These are phyloP conservation scores for Schrankia costaestrigalis DNA, from an alignment of 2,888 invertebrate species.

Conservation along the genomic window DNA sequence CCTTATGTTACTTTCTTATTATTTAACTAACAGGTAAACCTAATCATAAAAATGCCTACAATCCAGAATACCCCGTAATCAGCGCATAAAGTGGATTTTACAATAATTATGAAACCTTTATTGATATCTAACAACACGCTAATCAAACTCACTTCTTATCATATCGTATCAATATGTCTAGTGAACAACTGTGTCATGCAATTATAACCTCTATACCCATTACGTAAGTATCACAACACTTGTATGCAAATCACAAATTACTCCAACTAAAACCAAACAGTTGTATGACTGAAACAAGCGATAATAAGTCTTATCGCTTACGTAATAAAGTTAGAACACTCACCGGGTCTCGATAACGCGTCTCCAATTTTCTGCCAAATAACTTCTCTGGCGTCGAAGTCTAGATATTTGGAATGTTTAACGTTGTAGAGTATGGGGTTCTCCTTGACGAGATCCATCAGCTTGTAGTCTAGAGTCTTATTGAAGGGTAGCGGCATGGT, in stretches of 20 bases:
- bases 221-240: not conserved
- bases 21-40: too few relatives aligned
- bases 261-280: not conserved
- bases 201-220: not conserved
- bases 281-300: not conserved
- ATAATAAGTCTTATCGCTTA: not conserved
- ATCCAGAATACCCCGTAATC: too few relatives aligned
- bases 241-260: not conserved
- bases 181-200: too few relatives aligned
- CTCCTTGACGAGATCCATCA: conserved; percentile 56
- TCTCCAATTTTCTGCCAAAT: conserved; percentile 71
- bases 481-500: conserved; percentile 64
- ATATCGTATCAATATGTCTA: too few relatives aligned
- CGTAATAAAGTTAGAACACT: conserved; percentile 25
- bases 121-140: too few relatives aligned
- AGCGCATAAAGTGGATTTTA: too few relatives aligned
- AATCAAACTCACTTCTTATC: too few relatives aligned
- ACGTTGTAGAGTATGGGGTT: conserved; percentile 57
- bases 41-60: too few relatives aligned
- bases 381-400: conserved; percentile 59
- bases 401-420: conserved; percentile 56
- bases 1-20: too few relatives aligned
- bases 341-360: conserved; percentile 55
- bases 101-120: too few relatives aligned
- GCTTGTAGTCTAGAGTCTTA: conserved; percentile 52